Conservation (phyloP, 92 coral and sea anemone species). For the Plumapathes pennacea region DNA sequence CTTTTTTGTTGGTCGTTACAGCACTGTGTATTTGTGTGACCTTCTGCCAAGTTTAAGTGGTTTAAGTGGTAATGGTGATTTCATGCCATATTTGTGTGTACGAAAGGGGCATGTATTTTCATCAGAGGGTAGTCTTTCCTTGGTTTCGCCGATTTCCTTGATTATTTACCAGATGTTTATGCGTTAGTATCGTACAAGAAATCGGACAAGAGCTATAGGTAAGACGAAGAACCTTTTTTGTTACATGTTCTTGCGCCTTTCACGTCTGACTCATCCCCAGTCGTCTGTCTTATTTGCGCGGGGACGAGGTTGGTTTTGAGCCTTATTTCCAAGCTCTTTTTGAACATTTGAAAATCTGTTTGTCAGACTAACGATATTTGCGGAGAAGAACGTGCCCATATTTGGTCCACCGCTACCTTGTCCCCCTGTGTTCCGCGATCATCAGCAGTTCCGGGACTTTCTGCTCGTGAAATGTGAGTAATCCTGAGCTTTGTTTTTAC, state of each 20-base stretch:
- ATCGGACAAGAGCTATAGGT: conserved; percentile 89
- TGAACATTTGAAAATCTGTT: too few species aligned
- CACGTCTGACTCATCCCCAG: too few species aligned
- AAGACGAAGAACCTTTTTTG: too few species aligned
- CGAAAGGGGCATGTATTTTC: too few species aligned
- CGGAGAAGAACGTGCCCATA: conserved; percentile 93
- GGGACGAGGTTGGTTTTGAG: too few species aligned
- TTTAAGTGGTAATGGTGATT: too few species aligned
- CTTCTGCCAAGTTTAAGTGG: too few species aligned
- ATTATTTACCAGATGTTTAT: conserved; percentile 70
- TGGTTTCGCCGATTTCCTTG: conserved; percentile 41
- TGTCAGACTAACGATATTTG: conserved; percentile 81
- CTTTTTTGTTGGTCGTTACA: conserved; percentile 52
- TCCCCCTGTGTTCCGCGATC: conserved; percentile 82
- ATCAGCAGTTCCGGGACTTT: conserved; percentile 87
- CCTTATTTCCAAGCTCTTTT: not conserved
- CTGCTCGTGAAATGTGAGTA: conserved; percentile 93
- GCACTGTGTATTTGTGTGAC: too few species aligned
- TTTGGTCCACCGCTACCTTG: conserved; percentile 98
- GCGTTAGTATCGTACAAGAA: conserved; percentile 85
- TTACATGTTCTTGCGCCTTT: too few species aligned
- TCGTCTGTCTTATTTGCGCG: too few species aligned
- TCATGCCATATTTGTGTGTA: too few species aligned
- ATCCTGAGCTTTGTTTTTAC: not conserved
- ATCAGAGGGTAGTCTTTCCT: too few species aligned